These are phyloP conservation scores for Peromyscus attwateri DNA, from an alignment of 2,797 vertebrate species.

Conservation along the genomic window DNA sequence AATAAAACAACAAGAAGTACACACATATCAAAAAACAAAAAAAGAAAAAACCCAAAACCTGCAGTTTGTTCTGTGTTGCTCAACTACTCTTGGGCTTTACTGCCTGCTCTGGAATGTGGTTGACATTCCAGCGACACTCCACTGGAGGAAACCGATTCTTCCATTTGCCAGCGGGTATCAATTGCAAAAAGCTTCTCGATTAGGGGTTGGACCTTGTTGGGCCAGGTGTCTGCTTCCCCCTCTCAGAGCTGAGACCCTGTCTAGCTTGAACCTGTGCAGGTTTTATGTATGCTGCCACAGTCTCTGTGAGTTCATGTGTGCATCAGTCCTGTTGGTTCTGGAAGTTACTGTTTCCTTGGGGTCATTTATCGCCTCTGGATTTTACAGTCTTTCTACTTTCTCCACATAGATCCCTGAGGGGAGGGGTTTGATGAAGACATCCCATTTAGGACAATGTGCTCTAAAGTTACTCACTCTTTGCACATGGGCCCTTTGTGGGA, in stretches of 20 bases:
- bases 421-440: neutral
- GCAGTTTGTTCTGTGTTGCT: neutral
- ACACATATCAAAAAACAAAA: neutral
- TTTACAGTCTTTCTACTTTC: neutral
- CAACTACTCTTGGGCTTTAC: neutral
- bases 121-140: neutral
- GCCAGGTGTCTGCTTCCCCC: too few species aligned
- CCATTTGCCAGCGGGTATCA: neutral
- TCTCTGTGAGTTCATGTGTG: neutral
- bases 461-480: neutral
- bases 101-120: neutral
- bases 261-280: neutral
- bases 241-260: neutral
- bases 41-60: neutral
- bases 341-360: neutral
- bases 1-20: neutral
- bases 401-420: neutral
- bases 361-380: neutral
- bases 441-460: neutral
- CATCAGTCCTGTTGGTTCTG: neutral
- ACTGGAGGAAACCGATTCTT: neutral
- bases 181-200: neutral
- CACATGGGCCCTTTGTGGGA: neutral
- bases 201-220: neutral
- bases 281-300: neutral